Conservation (phyloP, 2,797 vertebrate genomes). For the Fistularia commersonii region DNA sequence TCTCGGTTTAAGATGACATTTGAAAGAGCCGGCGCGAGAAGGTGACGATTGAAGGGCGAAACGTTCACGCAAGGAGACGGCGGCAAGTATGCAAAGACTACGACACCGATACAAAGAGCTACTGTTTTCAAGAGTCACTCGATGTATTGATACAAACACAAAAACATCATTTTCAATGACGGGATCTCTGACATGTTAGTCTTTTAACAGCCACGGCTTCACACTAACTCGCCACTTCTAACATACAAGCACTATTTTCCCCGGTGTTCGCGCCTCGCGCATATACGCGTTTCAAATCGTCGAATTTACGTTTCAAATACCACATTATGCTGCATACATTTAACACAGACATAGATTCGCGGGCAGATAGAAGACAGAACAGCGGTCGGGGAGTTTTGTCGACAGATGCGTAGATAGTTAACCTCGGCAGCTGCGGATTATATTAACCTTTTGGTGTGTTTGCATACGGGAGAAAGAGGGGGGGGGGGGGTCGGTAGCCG, state of each 20-base stretch:
- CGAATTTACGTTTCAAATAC: too few species aligned
- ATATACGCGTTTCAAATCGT: not conserved
- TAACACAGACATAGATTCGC: constrained; percentile 1
- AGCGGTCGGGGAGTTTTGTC: constrained; percentile 23
- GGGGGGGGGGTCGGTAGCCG: constrained; percentile 10
- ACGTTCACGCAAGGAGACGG: constrained; percentile 19
- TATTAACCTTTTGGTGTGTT: constrained; percentile 70
- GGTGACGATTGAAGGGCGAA: constrained; percentile 42
- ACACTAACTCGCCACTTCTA: too few species aligned
- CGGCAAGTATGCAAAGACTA: too few species aligned
- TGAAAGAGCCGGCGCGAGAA: constrained; percentile 69
- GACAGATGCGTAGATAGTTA: constrained; percentile 58
- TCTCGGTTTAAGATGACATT: constrained; percentile 60
- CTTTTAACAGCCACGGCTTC: too few species aligned
- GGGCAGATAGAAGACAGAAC: constrained; percentile 3
- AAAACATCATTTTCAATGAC: constrained; percentile 12
- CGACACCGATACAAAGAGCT: constrained; percentile 45
- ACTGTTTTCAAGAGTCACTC: constrained; percentile 29
- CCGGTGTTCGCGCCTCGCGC: too few species aligned
- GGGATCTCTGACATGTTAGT: too few species aligned
- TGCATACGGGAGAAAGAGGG: constrained; percentile 41
- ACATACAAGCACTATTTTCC: too few species aligned
- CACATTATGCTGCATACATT: not conserved
- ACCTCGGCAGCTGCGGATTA: constrained; percentile 60
- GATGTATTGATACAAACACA: constrained; percentile 15